Percentiles rank a stretch among this genome's conserved stretches.
phyloP scores from a whole-genome alignment of 2,113 vertebrate species.

The Neogobius melanostomus region DNA sequence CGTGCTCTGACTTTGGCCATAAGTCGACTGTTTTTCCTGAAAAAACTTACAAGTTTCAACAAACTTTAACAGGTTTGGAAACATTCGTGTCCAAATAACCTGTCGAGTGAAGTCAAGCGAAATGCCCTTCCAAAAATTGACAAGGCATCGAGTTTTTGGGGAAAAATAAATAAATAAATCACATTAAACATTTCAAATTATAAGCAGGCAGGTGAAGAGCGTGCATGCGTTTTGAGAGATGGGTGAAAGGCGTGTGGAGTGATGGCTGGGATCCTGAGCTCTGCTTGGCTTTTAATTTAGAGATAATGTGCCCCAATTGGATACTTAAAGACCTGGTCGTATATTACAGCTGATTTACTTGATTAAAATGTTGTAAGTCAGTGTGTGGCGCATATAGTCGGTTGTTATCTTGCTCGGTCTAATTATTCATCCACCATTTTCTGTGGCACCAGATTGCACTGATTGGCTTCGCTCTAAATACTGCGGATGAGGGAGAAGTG shows the following conservation, averaged over 20 bases:
- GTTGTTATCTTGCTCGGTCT: constrained; percentile 74
- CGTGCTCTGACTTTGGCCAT: constrained; percentile 36
- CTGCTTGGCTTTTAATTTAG: constrained; percentile 52
- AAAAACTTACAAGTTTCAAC: constrained; percentile 52
- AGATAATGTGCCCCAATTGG: constrained; percentile 52
- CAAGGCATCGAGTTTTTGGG: not conserved
- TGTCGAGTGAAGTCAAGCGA: not conserved
- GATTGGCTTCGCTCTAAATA: constrained; percentile 71
- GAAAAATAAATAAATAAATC: not conserved
- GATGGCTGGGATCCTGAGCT: constrained; percentile 50
- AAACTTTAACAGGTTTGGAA: constrained; percentile 52
- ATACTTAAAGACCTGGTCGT: constrained; percentile 40
- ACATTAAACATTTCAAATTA: not conserved
- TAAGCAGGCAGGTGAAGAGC: not conserved
- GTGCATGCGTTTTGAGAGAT: constrained; percentile 39
- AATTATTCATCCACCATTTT: constrained; percentile 84
- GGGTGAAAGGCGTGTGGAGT: constrained; percentile 60
- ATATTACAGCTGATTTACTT: constrained; percentile 41
- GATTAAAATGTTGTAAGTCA: constrained; percentile 34
- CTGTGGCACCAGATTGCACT: constrained; percentile 77
- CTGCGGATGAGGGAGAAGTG: constrained; percentile 52
- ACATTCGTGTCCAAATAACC: constrained; percentile 34
- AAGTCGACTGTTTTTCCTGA: constrained; percentile 49
- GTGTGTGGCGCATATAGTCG: constrained; percentile 55
- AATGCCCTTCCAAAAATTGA: not conserved